Evolutionary conservation across 1,140 invertebrate species (phyloP).

Genomic region (Megathymus violae): DNA sequence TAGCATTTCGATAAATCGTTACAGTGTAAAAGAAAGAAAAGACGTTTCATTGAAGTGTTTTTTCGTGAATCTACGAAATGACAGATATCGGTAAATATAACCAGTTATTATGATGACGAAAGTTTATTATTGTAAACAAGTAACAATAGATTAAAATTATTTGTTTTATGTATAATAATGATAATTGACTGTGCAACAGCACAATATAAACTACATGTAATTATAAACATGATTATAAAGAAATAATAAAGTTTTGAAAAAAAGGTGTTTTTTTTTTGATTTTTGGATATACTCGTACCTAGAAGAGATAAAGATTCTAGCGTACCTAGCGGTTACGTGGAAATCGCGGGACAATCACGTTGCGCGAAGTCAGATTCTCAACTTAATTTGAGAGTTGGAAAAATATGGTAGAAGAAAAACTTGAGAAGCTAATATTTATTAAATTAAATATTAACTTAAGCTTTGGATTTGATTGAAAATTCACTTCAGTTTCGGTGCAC

Average conservation of each 20-base stretch:
- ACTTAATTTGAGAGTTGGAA: no score
- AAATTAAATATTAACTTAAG: no score
- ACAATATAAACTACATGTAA: slow-evolving; percentile 76
- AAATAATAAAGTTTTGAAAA: slow-evolving; percentile 80
- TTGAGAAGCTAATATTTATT: no score
- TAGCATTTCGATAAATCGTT: slow-evolving; percentile 48
- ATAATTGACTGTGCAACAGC: slow-evolving; percentile 63
- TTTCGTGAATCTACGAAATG: slow-evolving; percentile 54
- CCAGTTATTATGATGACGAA: slow-evolving; percentile 78
- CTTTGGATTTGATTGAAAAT: no score
- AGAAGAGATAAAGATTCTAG: no score
- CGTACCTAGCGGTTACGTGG: no score
- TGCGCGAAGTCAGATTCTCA: no score
- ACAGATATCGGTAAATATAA: slow-evolving; percentile 71
- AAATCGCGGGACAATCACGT: no score
- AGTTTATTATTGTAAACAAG: slow-evolving; percentile 81
- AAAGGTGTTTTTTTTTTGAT: slow-evolving; percentile 52
- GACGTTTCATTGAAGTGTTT: slow-evolving; percentile 58
- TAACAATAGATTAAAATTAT: slow-evolving; percentile 74
- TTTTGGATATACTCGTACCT: no score
- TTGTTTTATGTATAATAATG: slow-evolving; percentile 79
- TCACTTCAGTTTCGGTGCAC: no score
- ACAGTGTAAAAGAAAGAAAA: slow-evolving; percentile 48
- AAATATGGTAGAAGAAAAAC: no score
- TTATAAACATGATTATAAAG: slow-evolving; percentile 77